These are phyloP conservation scores for Drosophila austrosaltans DNA, from an alignment of 2,888 invertebrate species.

Conservation along the genomic window DNA sequence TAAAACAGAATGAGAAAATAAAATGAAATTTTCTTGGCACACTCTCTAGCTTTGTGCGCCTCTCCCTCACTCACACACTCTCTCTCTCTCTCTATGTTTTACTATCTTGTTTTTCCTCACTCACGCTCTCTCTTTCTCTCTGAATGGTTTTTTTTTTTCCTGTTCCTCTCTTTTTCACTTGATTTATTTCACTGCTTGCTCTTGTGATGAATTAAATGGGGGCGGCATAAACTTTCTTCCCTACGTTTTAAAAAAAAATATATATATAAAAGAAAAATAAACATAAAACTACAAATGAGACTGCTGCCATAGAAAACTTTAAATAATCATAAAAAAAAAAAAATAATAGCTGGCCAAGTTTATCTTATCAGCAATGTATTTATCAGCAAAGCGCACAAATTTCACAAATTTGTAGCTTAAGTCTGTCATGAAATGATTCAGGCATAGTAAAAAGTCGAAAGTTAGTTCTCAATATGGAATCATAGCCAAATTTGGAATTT, in stretches of 20 bases:
- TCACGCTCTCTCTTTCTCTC: conserved; percentile 20
- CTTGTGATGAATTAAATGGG: conserved; percentile 10
- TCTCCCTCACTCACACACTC: conserved; percentile 11
- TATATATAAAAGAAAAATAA: conserved; percentile 2
- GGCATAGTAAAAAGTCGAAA: conserved; percentile 1
- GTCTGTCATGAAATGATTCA: conserved; percentile 11
- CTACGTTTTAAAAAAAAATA: conserved; percentile 14
- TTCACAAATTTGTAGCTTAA: conserved; percentile 33
- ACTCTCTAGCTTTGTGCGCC: conserved; percentile 31
- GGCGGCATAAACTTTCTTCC: conserved; percentile 11
- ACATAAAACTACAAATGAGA: conserved; percentile 25
- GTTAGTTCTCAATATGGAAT: conserved; percentile 16
- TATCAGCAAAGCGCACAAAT: conserved; percentile 13
- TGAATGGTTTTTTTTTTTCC: conserved; percentile 6
- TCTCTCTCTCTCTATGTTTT: conserved; percentile 1
- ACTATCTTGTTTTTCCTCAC: conserved; percentile 1
- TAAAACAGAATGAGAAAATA: conserved; percentile 65
- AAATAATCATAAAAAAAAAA: conserved; percentile 59
- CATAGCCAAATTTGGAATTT: conserved; percentile 2
- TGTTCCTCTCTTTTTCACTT: conserved; percentile 33
- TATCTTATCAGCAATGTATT: conserved; percentile 62
- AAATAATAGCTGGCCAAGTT: conserved; percentile 32
- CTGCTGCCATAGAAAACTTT: conserved; percentile 57
- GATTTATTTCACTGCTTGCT: conserved; percentile 30
- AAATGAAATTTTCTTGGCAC: conserved; percentile 21